These are phyloP conservation scores for Caenorhabditis uteleia DNA, from an alignment of 2,888 invertebrate species.

Conservation along the genomic window DNA sequence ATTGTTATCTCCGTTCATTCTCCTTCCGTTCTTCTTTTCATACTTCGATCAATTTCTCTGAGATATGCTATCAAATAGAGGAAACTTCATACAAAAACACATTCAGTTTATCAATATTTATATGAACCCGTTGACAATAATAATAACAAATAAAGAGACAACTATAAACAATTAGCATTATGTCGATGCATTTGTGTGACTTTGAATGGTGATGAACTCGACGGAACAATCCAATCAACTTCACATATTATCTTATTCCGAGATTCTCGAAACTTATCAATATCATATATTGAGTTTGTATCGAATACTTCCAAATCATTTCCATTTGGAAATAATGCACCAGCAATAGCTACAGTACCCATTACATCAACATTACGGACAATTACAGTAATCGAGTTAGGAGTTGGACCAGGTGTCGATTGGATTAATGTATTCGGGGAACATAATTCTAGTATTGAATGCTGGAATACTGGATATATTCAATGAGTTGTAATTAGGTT, in stretches of 20 bases:
- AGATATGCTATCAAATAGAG: too few relatives aligned
- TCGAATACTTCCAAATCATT: conserved; percentile 38
- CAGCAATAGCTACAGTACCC: conserved; percentile 52
- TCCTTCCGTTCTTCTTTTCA: too few relatives aligned
- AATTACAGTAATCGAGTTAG: conserved; percentile 44
- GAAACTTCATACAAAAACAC: too few relatives aligned
- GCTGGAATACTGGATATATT: conserved; percentile 14
- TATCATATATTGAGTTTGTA: conserved; percentile 26
- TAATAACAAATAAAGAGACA: not conserved
- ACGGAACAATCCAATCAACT: conserved; percentile 50
- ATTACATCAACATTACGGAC: conserved; percentile 44
- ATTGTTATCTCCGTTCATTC: too few relatives aligned
- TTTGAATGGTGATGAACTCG: conserved; percentile 42
- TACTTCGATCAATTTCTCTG: too few relatives aligned
- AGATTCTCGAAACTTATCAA: conserved; percentile 34
- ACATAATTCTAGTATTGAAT: conserved; percentile 38
- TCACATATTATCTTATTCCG: conserved; percentile 43
- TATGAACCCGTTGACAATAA: too few relatives aligned
- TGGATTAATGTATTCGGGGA: conserved; percentile 41
- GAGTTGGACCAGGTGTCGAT: conserved; percentile 45
- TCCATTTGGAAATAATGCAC: conserved; percentile 41
- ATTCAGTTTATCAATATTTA: too few relatives aligned
- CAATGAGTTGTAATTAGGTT: not conserved
- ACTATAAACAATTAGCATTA: conserved; percentile 19
- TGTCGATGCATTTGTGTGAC: conserved; percentile 26